A percentile compares a stretch with the other conserved stretches of the same genome.
phyloP scores from a whole-genome alignment of 2,113 vertebrate species.

The Xiphophorus maculatus region DNA sequence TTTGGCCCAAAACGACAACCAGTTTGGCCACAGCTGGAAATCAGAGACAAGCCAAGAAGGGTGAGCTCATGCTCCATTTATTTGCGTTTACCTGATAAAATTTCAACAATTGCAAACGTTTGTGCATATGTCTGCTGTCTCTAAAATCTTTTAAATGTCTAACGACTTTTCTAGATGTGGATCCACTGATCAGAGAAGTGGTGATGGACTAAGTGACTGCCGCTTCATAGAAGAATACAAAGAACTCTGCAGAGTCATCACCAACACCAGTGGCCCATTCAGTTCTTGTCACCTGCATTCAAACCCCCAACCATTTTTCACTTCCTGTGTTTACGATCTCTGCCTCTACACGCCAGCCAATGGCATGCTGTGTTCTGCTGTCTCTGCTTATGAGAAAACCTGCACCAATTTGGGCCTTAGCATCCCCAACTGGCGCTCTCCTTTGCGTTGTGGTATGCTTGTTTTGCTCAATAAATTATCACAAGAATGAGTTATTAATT shows the following conservation, averaged over 20 bases:
- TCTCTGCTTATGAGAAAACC: slow-evolving; percentile 62
- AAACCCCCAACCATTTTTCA: slow-evolving; percentile 37
- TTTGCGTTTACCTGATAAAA: no score
- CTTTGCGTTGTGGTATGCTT: slow-evolving; percentile 60
- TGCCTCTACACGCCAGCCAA: slow-evolving; percentile 62
- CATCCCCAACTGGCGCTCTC: slow-evolving; percentile 55
- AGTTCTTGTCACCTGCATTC: slow-evolving; percentile 45
- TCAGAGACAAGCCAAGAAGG: slow-evolving; percentile 52
- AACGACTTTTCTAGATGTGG: slow-evolving; percentile 46
- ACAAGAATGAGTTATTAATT: background rate
- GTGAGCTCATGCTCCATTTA: slow-evolving; percentile 35
- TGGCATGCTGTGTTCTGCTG: slow-evolving; percentile 58
- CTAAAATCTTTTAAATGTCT: no score
- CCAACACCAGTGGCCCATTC: slow-evolving; percentile 67
- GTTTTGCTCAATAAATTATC: background rate
- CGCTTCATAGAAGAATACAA: slow-evolving; percentile 46
- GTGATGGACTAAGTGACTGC: slow-evolving; percentile 4
- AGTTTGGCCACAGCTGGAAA: slow-evolving; percentile 76
- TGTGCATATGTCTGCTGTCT: no score
- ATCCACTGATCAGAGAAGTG: slow-evolving; percentile 18
- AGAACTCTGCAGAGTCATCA: slow-evolving; percentile 65
- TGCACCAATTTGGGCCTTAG: slow-evolving; percentile 39
- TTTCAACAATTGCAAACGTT: no score
- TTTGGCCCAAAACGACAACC: slow-evolving; percentile 56
- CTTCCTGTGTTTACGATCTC: slow-evolving; percentile 66